phyloP scores from a whole-genome alignment of 2,113 vertebrate genomes.

The Pteronura brasiliensis region DNA sequence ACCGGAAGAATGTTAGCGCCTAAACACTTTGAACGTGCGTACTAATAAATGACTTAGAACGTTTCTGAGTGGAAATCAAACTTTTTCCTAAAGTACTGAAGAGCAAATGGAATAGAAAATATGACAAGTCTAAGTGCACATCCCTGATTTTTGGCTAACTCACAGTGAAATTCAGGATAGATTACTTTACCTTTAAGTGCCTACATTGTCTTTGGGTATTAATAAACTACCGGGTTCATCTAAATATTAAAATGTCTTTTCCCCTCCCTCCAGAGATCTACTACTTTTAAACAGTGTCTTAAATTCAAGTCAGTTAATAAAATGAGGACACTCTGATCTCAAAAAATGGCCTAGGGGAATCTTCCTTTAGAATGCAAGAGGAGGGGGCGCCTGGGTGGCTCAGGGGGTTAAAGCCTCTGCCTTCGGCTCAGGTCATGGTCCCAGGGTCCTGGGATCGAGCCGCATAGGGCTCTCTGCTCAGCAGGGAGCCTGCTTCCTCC shows the following conservation, averaged over 20 bases:
- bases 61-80: background rate
- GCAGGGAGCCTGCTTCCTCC: too few species aligned
- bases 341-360: background rate
- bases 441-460: too few species aligned
- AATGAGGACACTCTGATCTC: background rate
- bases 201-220: background rate
- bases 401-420: too few species aligned
- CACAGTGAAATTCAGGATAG: background rate
- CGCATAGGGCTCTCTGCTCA: too few species aligned
- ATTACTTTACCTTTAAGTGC: background rate
- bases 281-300: slow-evolving; percentile 6
- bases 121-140: background rate
- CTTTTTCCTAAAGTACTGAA: background rate
- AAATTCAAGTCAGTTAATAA: slow-evolving; percentile 33
- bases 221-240: background rate
- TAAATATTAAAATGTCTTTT: slow-evolving; percentile 1
- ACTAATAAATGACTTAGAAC: background rate
- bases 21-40: background rate
- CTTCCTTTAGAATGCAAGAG: background rate
- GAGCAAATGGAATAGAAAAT: background rate
- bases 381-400: background rate
- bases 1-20: background rate
- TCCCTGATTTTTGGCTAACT: background rate
- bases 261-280: background rate
- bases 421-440: too few species aligned